Conservation (phyloP, 2,113 vertebrate genomes). For the Theropithecus gelada region DNA sequence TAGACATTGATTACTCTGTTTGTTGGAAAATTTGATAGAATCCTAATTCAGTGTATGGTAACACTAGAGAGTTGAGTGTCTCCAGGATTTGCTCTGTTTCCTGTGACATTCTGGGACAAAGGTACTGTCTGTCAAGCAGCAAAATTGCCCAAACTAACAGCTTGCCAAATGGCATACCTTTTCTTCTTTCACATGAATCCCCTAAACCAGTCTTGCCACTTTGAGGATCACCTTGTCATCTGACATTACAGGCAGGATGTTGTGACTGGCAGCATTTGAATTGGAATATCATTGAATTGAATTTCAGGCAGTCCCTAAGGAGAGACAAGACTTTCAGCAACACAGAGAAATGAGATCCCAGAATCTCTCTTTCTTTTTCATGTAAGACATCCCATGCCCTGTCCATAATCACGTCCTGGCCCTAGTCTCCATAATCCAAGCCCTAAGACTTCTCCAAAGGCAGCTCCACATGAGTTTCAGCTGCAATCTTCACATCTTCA, state of each 20-base stretch:
- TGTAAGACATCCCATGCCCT: not conserved
- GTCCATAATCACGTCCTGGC: not conserved
- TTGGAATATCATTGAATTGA: not conserved
- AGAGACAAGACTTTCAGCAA: not conserved
- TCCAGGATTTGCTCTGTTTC: not conserved
- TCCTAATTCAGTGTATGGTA: not conserved
- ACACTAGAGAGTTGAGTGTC: not conserved
- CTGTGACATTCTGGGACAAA: not conserved
- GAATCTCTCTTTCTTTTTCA: not conserved
- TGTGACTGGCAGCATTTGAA: not conserved
- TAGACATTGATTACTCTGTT: not conserved
- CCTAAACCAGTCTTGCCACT: not conserved
- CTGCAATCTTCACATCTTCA: not conserved
- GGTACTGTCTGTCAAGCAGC: not conserved
- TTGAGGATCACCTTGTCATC: not conserved
- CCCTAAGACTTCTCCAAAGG: not conserved
- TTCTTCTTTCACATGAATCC: not conserved
- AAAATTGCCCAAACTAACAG: not conserved
- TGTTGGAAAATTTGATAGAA: not conserved
- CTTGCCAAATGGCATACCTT: not conserved
- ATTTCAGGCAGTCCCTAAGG: not conserved
- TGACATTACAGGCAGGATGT: not conserved
- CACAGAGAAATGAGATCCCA: not conserved
- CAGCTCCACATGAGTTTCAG: not conserved
- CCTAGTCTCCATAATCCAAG: not conserved